These are phyloP conservation scores for Rapana venosa DNA, from an alignment of 2,888 invertebrate genomes.

Conservation along the genomic window DNA sequence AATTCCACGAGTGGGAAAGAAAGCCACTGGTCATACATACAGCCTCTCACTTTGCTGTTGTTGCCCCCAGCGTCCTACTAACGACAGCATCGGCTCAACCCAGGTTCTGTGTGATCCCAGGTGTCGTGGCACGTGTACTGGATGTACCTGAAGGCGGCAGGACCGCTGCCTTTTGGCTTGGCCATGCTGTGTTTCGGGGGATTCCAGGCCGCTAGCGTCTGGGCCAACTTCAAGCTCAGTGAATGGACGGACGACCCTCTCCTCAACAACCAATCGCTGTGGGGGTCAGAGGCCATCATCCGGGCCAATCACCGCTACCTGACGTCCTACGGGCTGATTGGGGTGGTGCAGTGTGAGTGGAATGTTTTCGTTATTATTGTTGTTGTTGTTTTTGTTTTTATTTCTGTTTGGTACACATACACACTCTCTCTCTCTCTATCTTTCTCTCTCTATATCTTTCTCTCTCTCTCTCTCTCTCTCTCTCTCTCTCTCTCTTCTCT, in stretches of 20 bases:
- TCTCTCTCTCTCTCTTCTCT: too few relatives aligned
- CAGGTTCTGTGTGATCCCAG: too few relatives aligned
- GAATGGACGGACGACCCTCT: constrained; percentile 75
- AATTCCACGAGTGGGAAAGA: too few relatives aligned
- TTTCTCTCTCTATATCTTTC: not conserved
- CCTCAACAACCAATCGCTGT: constrained; percentile 51
- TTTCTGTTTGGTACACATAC: too few relatives aligned
- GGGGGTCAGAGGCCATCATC: constrained; percentile 39
- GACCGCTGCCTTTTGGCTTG: constrained; percentile 32
- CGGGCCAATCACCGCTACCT: constrained; percentile 40
- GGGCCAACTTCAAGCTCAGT: constrained; percentile 75
- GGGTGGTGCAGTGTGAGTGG: constrained; percentile 44
- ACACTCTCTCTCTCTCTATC: too few relatives aligned
- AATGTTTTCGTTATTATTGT: not conserved
- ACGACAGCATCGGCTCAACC: too few relatives aligned
- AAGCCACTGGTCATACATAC: too few relatives aligned
- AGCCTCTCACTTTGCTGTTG: too few relatives aligned
- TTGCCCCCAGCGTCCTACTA: too few relatives aligned
- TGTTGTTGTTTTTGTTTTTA: too few relatives aligned
- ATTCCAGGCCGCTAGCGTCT: constrained; percentile 68
- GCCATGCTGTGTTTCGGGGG: constrained; percentile 45
- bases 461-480: not conserved
- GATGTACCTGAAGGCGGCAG: constrained; percentile 47
- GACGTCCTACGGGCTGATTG: constrained; percentile 44
- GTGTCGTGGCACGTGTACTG: constrained; percentile 42